These are phyloP conservation scores for Stictocephala bisonia DNA, from an alignment of 2,888 invertebrate species.

Conservation along the genomic window DNA sequence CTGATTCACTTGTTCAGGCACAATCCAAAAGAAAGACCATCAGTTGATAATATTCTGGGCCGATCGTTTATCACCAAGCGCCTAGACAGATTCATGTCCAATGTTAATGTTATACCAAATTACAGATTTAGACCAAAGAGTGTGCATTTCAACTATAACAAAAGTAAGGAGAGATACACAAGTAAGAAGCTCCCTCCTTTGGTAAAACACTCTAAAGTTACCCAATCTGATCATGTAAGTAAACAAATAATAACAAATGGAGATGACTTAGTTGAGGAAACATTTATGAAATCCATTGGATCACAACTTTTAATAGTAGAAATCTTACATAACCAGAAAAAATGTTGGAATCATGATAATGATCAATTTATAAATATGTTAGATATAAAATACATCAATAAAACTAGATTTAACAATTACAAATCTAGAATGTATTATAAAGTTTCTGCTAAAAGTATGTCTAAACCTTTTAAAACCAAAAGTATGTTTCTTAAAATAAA, in stretches of 20 bases:
- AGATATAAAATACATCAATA: conserved; percentile 1
- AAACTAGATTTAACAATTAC: conserved; percentile 10
- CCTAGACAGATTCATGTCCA: conserved; percentile 2
- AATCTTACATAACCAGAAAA: neutral
- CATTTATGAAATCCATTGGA: neutral
- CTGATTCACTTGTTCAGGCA: conserved; percentile 16
- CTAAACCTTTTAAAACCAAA: neutral
- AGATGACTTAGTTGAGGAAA: conserved; percentile 1
- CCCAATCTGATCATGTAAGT: neutral
- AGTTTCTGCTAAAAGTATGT: neutral
- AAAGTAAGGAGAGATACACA: neutral
- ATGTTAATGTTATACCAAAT: neutral
- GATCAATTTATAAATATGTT: neutral
- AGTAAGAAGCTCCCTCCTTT: conserved; percentile 5
- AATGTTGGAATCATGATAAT: neutral
- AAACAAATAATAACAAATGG: neutral
- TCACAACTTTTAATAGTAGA: conserved; percentile 8
- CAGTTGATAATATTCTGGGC: conserved; percentile 8
- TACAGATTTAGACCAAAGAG: neutral
- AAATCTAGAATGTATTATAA: conserved; percentile 21
- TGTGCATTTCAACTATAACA: neutral
- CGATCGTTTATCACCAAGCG: conserved; percentile 10
- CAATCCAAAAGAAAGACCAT: conserved; percentile 33
- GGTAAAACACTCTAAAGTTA: neutral
- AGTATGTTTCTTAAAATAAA: neutral